Evolutionary conservation across 1,140 invertebrate genomes (phyloP).

Genomic region (Ceratoteleas bidentatus): DNA sequence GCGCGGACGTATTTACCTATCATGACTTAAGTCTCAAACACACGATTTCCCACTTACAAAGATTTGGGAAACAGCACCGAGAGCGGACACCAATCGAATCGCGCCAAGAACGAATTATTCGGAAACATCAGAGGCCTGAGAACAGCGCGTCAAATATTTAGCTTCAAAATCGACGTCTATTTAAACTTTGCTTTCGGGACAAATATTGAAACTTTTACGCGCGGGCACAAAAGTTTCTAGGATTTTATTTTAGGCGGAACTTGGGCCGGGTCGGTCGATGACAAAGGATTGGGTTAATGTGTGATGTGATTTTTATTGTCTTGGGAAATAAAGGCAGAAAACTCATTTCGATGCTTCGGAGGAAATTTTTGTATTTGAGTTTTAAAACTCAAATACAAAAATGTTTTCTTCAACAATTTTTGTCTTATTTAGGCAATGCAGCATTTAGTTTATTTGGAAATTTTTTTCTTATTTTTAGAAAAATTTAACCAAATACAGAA

Average conservation of each 20-base stretch:
- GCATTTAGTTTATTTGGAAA: too few relatives aligned
- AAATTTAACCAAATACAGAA: too few relatives aligned
- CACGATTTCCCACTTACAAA: constrained; percentile 22
- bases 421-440: too few relatives aligned
- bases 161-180: constrained; percentile 30
- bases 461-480: too few relatives aligned
- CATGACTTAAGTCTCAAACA: constrained; percentile 7
- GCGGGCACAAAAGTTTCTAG: not conserved
- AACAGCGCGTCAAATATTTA: constrained; percentile 42
- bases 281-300: too few relatives aligned
- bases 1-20: constrained; percentile 22
- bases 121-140: constrained; percentile 19
- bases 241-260: not conserved
- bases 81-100: constrained; percentile 6
- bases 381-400: too few relatives aligned
- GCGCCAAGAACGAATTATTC: constrained; percentile 29
- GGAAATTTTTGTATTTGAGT: too few relatives aligned
- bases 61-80: constrained; percentile 1
- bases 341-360: too few relatives aligned
- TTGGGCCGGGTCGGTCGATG: too few relatives aligned
- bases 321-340: too few relatives aligned
- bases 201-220: constrained; percentile 28
- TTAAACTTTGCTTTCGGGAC: constrained; percentile 7
- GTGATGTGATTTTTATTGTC: too few relatives aligned
- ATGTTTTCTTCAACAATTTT: too few relatives aligned